phyloP scores from a whole-genome alignment of 2,113 vertebrate species.

The Otus sunia region DNA sequence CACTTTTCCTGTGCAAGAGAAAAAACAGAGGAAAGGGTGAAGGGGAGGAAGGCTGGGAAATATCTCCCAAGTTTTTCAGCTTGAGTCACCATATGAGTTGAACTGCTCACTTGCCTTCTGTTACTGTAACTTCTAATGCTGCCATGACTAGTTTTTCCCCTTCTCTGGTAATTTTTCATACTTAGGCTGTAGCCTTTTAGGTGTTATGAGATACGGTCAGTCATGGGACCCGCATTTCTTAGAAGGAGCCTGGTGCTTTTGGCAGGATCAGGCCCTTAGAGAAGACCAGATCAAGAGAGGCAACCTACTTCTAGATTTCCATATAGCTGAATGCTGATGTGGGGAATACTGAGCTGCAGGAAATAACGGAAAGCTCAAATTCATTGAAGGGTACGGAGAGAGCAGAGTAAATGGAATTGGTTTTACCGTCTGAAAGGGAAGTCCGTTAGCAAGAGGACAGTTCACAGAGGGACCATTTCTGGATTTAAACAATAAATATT shows the following conservation, averaged over 20 bases:
- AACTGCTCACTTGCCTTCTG: background rate
- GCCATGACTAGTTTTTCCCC: background rate
- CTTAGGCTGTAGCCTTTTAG: background rate
- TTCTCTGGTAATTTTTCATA: background rate
- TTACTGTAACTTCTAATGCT: background rate
- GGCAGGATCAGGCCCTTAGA: background rate
- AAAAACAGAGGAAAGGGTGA: background rate
- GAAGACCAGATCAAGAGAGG: background rate
- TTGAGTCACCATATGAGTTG: background rate
- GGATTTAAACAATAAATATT: background rate
- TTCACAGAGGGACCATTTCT: background rate
- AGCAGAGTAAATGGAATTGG: background rate
- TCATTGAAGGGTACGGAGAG: background rate
- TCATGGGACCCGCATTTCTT: background rate
- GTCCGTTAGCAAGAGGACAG: background rate
- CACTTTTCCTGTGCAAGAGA: background rate
- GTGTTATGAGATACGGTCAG: background rate
- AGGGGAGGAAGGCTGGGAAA: background rate
- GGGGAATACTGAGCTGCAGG: background rate
- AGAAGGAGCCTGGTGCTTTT: background rate
- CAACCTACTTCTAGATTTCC: background rate
- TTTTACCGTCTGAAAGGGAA: background rate
- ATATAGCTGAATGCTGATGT: background rate
- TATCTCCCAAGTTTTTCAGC: background rate
- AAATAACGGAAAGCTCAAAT: background rate